Conservation (phyloP, 1,140 invertebrate genomes). For the Charaxes varanes region DNA sequence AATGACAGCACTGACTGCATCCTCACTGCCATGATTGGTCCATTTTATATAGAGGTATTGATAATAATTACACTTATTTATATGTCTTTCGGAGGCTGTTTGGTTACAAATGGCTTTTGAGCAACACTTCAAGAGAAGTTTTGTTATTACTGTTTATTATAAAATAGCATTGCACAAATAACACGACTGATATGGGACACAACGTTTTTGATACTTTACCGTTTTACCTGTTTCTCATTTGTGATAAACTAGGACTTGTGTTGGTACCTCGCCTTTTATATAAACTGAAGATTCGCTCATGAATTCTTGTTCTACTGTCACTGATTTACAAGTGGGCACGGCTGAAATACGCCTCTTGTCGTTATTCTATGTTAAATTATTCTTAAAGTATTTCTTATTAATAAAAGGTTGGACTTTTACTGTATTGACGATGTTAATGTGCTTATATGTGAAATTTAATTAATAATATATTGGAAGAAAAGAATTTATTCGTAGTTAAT, state of each 20-base stretch:
- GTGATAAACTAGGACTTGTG: conserved; percentile 46
- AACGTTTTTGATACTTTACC: conserved; percentile 69
- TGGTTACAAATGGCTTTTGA: conserved; percentile 63
- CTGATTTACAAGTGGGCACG: conserved; percentile 12
- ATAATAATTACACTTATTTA: conserved; percentile 57
- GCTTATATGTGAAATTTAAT: conserved; percentile 22
- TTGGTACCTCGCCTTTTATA: conserved; percentile 56
- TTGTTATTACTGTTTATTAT: conserved; percentile 64
- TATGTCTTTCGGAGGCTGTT: conserved; percentile 68
- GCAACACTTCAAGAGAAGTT: conserved; percentile 70
- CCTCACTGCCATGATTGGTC: conserved; percentile 70
- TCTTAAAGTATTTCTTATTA: conserved; percentile 18
- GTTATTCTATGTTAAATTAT: conserved; percentile 14
- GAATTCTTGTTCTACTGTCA: conserved; percentile 39
- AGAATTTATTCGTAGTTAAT: conserved; percentile 23
- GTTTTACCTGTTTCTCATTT: conserved; percentile 68
- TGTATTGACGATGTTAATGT: conserved; percentile 26
- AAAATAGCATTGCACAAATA: conserved; percentile 68
- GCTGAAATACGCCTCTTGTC: conserved; percentile 2
- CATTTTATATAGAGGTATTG: conserved; percentile 65
- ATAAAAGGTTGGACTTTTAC: conserved; percentile 20
- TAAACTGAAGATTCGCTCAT: conserved; percentile 49
- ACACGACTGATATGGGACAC: conserved; percentile 71
- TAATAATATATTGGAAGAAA: conserved; percentile 20
- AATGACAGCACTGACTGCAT: conserved; percentile 63